Base-by-base conservation (phyloP, 2,888 invertebrate species). In the Merodon equestris region DNA sequence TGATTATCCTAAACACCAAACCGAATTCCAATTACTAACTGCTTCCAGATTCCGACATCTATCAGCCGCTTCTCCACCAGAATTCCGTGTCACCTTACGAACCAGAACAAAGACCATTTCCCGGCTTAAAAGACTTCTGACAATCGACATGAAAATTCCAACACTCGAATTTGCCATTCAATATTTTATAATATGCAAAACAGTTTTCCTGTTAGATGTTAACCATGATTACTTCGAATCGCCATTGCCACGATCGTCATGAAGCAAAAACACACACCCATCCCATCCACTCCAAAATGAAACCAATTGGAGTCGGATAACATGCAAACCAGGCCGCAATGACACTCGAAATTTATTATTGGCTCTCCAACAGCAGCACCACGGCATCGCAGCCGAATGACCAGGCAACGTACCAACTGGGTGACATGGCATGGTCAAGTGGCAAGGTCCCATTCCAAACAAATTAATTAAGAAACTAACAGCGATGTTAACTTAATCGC, bases 401-500 rank as follows among this genome's bases (percentile, higher is more conserved):
- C 60, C 58, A 19, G 72, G 40, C 3, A 2, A 27, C 2, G 27
- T 4, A 27, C 42, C 58, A 61, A 51, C 44, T 64, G 71, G 68
- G 54, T 72, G 79, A 79, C 79, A 79, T 70, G 58, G 44, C 74
- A 74, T 79, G 79, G 79, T 70, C 79, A 79, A 79, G 79, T 79
- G 79, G 79, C 79, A 79, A 79, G 79, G 79, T 79, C 58, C 66
- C 74, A 68, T 74, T 79, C 54, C 60, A 74, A 74, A 79, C 79
- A 79, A 79, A 79, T 79, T 79, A 79, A 79, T 79, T 79, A 79
- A 79, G 79, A 74, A 79, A 74, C 79, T 79, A 79, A 79, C 79
- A 79, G 79, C 79, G 70, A 68, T 79, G 79, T 79, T 79, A 79
- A 79, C 79, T 79, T 74, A 79, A 79, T 79, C 79, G 74, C 68